Conservation (phyloP, 2,113 vertebrate genomes). For the Sminthopsis crassicaudata region DNA sequence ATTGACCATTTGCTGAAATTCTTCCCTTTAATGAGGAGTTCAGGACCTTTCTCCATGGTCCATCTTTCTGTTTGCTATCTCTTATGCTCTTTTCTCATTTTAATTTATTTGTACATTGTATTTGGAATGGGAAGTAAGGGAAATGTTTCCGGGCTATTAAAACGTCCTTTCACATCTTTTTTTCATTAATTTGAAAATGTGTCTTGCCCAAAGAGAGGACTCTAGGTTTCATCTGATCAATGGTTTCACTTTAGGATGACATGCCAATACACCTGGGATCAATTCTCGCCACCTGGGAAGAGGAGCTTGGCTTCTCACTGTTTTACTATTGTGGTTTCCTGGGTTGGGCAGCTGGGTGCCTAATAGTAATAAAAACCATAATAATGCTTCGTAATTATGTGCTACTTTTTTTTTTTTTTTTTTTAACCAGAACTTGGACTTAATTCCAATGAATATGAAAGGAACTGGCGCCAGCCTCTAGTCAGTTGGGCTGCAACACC, state of each 20-base stretch:
- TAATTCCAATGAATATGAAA: constrained; percentile 67
- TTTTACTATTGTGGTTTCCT: constrained; percentile 76
- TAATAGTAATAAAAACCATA: constrained; percentile 78
- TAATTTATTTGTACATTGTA: neutral
- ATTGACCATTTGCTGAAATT: neutral
- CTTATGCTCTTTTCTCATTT: neutral
- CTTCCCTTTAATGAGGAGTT: neutral
- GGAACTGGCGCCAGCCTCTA: constrained; percentile 65
- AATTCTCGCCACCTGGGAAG: constrained; percentile 69
- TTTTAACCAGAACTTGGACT: constrained; percentile 77
- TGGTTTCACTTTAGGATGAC: constrained; percentile 31
- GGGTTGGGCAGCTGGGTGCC: constrained; percentile 74
- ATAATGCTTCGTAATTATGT: constrained; percentile 75
- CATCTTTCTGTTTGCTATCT: neutral
- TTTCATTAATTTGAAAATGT: constrained; percentile 59
- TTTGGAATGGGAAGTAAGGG: constrained; percentile 25
- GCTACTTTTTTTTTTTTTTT: constrained; percentile 67
- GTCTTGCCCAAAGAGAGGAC: constrained; percentile 58
- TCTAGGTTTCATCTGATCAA: constrained; percentile 58
- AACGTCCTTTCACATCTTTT: constrained; percentile 57
- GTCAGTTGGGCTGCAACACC: constrained; percentile 66
- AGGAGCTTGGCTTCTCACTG: constrained; percentile 64
- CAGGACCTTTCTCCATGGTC: neutral
- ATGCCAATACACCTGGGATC: constrained; percentile 73
- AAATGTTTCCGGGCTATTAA: constrained; percentile 51